phyloP scores from a whole-genome alignment of 2,113 vertebrate species.

The Falcunculus frontatus region DNA sequence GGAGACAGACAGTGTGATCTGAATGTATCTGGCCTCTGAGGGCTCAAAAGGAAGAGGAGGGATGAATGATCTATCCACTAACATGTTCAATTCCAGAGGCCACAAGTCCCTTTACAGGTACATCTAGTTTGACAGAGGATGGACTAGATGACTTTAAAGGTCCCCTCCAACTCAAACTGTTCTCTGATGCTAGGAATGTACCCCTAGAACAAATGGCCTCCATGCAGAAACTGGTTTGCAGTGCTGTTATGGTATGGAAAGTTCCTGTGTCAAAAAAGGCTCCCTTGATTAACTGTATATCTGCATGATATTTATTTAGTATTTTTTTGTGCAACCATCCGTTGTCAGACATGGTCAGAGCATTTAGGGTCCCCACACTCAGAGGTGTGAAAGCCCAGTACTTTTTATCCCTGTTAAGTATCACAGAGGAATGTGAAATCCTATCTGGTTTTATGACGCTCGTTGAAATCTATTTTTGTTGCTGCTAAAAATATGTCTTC shows the following conservation, averaged over 20 bases:
- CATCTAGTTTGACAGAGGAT: background rate
- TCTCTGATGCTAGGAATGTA: background rate
- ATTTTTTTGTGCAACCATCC: conserved; percentile 6
- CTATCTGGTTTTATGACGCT: conserved; percentile 46
- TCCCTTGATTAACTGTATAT: background rate
- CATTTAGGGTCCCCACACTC: background rate
- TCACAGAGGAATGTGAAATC: conserved; percentile 22
- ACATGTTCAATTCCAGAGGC: background rate
- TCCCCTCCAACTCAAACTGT: background rate
- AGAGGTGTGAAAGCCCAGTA: background rate
- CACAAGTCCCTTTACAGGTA: background rate
- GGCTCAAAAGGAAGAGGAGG: background rate
- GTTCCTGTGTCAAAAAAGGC: background rate
- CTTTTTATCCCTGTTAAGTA: conserved; percentile 55
- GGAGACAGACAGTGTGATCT: background rate
- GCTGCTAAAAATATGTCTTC: conserved; percentile 22
- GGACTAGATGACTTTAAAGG: background rate
- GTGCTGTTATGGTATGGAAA: background rate
- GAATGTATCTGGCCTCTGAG: background rate
- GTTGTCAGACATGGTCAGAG: conserved; percentile 30
- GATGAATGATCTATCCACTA: background rate
- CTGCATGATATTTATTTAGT: conserved; percentile 43
- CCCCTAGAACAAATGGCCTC: background rate
- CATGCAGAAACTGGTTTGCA: background rate
- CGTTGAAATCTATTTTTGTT: background rate